A percentile compares a stretch with the other conserved stretches of the same genome.
Evolutionary conservation across 1,140 invertebrate genomes (phyloP).

Genomic region (Microplitis demolitor): DNA sequence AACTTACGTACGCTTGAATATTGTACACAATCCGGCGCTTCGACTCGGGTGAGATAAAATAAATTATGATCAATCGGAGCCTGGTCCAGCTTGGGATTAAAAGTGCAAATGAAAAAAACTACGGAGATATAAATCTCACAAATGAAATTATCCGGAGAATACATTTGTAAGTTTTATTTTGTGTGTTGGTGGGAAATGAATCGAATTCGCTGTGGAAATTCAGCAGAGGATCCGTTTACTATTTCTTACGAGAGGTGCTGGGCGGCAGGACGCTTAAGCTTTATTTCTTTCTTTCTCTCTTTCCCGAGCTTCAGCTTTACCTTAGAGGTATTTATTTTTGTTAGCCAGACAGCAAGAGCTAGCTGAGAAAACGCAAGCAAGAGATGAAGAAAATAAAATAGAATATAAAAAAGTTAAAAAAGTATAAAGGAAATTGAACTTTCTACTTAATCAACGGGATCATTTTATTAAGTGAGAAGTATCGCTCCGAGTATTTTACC

Average conservation of each 20-base stretch:
- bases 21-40: no score
- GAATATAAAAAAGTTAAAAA: not conserved
- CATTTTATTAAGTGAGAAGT: not conserved
- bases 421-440: not conserved
- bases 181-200: not conserved
- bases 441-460: not conserved
- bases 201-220: not conserved
- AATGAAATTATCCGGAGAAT: not conserved
- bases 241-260: not conserved
- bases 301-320: not conserved
- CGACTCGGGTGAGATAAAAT: no score
- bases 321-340: slow-evolving; percentile 9
- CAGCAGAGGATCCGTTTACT: not conserved
- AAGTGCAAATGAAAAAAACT: not conserved
- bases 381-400: not conserved
- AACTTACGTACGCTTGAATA: no score
- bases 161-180: not conserved
- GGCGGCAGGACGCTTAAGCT: not conserved
- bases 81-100: not conserved
- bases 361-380: not conserved
- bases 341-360: not conserved
- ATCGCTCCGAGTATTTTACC: not conserved
- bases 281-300: not conserved
- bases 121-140: not conserved
- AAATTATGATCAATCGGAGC: no score